Evolutionary conservation across 2,888 invertebrate species (phyloP), one percentile per base, ranked within the genome.

Genomic region (Microctonus brassicae): DNA sequence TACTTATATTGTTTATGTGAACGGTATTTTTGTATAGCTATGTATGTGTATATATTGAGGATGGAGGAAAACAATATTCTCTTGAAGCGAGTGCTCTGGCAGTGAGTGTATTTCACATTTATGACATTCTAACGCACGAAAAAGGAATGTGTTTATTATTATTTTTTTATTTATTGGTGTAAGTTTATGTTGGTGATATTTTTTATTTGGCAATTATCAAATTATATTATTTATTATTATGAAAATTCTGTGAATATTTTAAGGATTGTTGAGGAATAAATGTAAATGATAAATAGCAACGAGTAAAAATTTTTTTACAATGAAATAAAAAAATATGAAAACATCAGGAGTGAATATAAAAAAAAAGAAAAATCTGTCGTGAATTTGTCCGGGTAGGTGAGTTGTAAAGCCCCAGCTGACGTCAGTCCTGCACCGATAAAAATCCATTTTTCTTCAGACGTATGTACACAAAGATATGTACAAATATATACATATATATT

Each of bases 71-170:
- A 64, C 64, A 64, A 64, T 64, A 64, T 53, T 64, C 53, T 52
- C 20, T 64, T 9, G 24, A 53, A 64, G 64, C 47, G 64, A 64
- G 47, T 64, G 53, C 36, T 52, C 17, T 52, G 52, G 47, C 53
- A 26, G 22, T 29, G 52, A 55, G 55, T 24, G 36, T 64, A 63
- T 64, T 64, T 64, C 53, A 53, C 64, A 64, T 64, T 64, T 64
- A 64, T 64, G 64, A 64, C 64, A 64, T 53, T 64, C 64, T 53
- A 55, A 11, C 11, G 55, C 33, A 47, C 20, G 33, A 52, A 24
- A 29, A 24, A 64, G 34, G 64, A 64, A 64, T 64, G 53, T 52
- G 17, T 53, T 64, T 52, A 64, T 63, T 42, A 42, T 42, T 42
- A n/a, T 6, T 47, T 20, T 5, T n/a, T 47, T 5, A 39, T 10